Evolutionary conservation across 2,888 invertebrate genomes (phyloP), one percentile per base, ranked within the genome.

Genomic region (Eugnorisma glareosa): DNA sequence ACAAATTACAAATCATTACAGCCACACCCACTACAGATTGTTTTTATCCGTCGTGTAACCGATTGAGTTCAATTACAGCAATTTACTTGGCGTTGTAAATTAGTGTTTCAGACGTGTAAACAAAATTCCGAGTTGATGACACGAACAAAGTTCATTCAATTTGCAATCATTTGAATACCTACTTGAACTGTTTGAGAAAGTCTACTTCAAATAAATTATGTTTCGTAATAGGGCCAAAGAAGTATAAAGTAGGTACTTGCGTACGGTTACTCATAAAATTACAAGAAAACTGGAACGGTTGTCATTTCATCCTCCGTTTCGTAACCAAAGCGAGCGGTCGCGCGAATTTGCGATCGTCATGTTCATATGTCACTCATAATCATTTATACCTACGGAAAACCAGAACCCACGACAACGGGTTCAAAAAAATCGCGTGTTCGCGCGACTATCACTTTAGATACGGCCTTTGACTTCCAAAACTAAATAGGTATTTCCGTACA

Each of bases 61-160:
- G 64, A 64, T 75, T 73, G 63, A 43, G 11, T 43, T 63, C 51
- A 75, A 75, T 75, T 64, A 75, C 51, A 35, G 28, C 43, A 75
- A 64, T 72, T 64, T 48, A 54, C 51, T 15, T 74, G 24, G 13
- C 48, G 40, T 13, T 40, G 48, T 37, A 37, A 45, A 59, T 71
- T 35, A n/a, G n/a, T 28, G 21, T 70, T 45, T 28, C 28, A 21
- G 10, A 21, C 21, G 15, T 43, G 69, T 75, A 73, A 75, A 75
- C 73, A 75, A 63, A 40, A 73, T 75, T 63, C 75, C 61, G 18
- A 31, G 43, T 71, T 15, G 37, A 59, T 59, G 48, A 61, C 48
- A 31, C 40, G 21, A 37, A 71, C 70, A 31, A 63, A 40, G 40
- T 43, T 69, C 28, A 4, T 69, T 15, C 28, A 31, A 57, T 43